Percentiles rank a stretch among this genome's conserved stretches.
Evolutionary conservation across 2,797 vertebrate genomes (phyloP).

Genomic region (Siniperca undulata): DNA sequence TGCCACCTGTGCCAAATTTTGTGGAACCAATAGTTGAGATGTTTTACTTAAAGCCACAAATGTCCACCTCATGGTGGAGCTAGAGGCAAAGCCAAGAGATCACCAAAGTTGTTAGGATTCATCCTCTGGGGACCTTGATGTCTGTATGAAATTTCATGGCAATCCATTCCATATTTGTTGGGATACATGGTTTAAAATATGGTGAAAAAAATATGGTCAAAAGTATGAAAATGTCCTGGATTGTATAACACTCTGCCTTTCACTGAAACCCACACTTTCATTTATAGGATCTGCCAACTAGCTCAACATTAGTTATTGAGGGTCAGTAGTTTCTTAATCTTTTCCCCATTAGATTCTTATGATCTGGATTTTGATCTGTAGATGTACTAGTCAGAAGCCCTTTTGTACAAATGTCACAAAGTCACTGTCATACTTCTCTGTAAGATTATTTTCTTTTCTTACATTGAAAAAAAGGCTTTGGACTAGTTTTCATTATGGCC

Average conservation of each 20-base stretch:
- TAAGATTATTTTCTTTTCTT: conserved; percentile 4
- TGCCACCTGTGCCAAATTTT: background rate
- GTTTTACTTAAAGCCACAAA: background rate
- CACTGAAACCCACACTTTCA: background rate
- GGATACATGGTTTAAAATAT: background rate
- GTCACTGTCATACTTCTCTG: background rate
- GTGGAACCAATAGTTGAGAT: background rate
- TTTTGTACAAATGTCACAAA: background rate
- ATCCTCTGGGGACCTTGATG: background rate
- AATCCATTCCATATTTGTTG: background rate
- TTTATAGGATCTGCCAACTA: background rate
- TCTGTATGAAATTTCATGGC: background rate
- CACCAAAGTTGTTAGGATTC: background rate
- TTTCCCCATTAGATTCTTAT: background rate
- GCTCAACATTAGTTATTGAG: background rate
- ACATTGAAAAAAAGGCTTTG: conserved; percentile 3
- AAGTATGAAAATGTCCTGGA: background rate
- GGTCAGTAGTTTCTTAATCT: background rate
- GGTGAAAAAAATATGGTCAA: background rate
- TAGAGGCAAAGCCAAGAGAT: background rate
- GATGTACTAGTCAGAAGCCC: background rate
- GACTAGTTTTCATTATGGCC: conserved; percentile 41
- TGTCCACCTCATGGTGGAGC: background rate
- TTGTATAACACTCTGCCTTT: background rate
- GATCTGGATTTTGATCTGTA: background rate